Percentiles rank a stretch among this genome's conserved stretches.
Conservation (phyloP, 23 tunicate genomes). For the Styela plicata region DNA sequence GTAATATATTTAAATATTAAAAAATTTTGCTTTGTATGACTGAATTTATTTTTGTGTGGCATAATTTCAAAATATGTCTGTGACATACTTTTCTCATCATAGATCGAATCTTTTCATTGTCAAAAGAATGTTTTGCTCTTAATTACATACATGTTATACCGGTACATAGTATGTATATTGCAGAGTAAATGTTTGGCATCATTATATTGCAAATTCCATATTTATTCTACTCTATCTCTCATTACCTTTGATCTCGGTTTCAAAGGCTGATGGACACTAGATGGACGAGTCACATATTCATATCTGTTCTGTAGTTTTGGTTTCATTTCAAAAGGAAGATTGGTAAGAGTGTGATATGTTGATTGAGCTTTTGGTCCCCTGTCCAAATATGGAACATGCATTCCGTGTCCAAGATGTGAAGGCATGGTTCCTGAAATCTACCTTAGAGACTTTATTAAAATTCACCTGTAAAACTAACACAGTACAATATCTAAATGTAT, state of each 20-base stretch:
- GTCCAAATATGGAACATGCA: conserved; percentile 93
- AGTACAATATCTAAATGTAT: too few relatives aligned
- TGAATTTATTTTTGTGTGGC: too few relatives aligned
- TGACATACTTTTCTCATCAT: too few relatives aligned
- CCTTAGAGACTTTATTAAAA: too few relatives aligned
- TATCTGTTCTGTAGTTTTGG: conserved; percentile 57
- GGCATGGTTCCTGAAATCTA: too few relatives aligned
- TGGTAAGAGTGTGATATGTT: conserved; percentile 80
- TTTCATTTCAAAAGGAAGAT: conserved; percentile 77
- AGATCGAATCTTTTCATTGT: not conserved
- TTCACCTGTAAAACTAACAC: too few relatives aligned
- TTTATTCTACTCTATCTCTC: conserved; percentile 9
- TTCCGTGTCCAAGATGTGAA: conserved; percentile 86
- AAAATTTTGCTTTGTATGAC: too few relatives aligned
- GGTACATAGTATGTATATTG: not conserved
- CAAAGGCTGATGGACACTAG: conserved; percentile 67
- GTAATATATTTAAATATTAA: too few relatives aligned
- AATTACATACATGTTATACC: not conserved
- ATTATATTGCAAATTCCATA: not conserved
- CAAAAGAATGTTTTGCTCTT: not conserved
- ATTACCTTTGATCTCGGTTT: conserved; percentile 26
- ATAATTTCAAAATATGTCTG: too few relatives aligned
- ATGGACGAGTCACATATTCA: conserved; percentile 61
- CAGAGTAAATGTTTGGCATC: not conserved
- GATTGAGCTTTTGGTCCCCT: conserved; percentile 73